These are phyloP conservation scores for Escarpia spicata DNA, from an alignment of 2,888 invertebrate genomes.

Conservation along the genomic window DNA sequence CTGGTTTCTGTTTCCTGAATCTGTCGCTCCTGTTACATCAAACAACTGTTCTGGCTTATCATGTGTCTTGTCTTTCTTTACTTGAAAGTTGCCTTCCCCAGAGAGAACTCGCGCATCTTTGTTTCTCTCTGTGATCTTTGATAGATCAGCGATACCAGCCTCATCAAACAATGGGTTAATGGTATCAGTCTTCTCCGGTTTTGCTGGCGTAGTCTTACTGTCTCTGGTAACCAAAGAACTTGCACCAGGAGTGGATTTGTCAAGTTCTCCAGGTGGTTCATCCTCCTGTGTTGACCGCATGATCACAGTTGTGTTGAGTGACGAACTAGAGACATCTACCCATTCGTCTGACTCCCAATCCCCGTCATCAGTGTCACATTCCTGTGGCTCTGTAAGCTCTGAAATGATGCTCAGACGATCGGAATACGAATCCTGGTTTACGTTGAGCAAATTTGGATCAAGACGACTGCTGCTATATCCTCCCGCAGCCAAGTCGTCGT, in stretches of 20 bases:
- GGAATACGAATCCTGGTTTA: slow-evolving; percentile 41
- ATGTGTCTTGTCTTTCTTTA: too few species aligned
- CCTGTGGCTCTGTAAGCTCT: slow-evolving; percentile 52
- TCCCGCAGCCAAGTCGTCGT: neutral
- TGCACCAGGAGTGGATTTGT: neutral
- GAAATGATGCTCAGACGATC: slow-evolving; percentile 57
- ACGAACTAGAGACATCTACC: neutral
- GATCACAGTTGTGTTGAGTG: neutral
- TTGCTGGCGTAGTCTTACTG: neutral
- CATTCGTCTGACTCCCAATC: neutral
- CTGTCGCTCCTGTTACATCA: too few species aligned
- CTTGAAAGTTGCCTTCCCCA: too few species aligned
- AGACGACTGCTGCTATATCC: neutral
- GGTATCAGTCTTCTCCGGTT: too few species aligned
- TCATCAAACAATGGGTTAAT: too few species aligned
- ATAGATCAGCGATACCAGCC: too few species aligned
- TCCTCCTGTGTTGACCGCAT: neutral
- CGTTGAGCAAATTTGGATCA: neutral
- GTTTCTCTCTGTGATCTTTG: too few species aligned
- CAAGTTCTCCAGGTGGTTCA: neutral
- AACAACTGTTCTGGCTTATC: too few species aligned
- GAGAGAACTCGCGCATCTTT: too few species aligned
- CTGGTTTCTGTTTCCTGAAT: too few species aligned
- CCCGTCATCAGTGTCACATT: slow-evolving; percentile 23
- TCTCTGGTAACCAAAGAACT: neutral